Conservation (phyloP, 2,113 vertebrate species). For the Cheirogaleus medius region DNA sequence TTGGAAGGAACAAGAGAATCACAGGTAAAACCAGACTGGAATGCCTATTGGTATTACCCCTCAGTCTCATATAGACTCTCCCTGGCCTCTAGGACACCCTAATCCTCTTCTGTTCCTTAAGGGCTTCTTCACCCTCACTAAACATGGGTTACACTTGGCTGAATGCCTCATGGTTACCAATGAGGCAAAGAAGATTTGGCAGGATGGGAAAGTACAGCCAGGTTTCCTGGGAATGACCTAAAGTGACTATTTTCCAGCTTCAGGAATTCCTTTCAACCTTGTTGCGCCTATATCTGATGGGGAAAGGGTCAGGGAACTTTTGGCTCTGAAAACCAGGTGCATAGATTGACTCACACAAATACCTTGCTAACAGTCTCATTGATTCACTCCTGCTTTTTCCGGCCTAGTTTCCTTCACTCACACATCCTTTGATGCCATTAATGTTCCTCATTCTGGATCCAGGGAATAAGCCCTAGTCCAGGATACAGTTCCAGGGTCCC, state of each 20-base stretch:
- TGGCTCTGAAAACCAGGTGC: slow-evolving; percentile 52
- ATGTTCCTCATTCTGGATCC: slow-evolving; percentile 34
- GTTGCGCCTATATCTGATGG: slow-evolving; percentile 48
- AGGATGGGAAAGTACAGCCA: slow-evolving; percentile 66
- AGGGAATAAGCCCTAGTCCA: not conserved
- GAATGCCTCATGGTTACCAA: slow-evolving; percentile 17
- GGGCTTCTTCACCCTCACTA: not conserved
- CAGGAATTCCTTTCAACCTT: slow-evolving; percentile 71
- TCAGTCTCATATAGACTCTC: not conserved
- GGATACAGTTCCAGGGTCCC: not conserved
- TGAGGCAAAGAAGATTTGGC: slow-evolving; percentile 28
- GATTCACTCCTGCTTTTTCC: slow-evolving; percentile 66
- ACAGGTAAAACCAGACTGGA: not conserved
- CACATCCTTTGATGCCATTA: slow-evolving; percentile 17
- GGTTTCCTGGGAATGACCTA: slow-evolving; percentile 68
- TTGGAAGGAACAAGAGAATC: not conserved
- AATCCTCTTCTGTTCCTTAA: slow-evolving; percentile 21
- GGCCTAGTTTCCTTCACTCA: slow-evolving; percentile 46
- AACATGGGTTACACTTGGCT: slow-evolving; percentile 4
- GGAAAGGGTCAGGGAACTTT: slow-evolving; percentile 50
- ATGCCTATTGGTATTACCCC: not conserved
- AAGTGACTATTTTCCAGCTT: slow-evolving; percentile 53
- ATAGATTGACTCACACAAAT: slow-evolving; percentile 35
- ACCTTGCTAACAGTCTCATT: slow-evolving; percentile 41
- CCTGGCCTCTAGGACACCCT: not conserved